Base-by-base conservation (phyloP, 2,888 invertebrate genomes). In the Ichneumoninae sp. region DNA sequence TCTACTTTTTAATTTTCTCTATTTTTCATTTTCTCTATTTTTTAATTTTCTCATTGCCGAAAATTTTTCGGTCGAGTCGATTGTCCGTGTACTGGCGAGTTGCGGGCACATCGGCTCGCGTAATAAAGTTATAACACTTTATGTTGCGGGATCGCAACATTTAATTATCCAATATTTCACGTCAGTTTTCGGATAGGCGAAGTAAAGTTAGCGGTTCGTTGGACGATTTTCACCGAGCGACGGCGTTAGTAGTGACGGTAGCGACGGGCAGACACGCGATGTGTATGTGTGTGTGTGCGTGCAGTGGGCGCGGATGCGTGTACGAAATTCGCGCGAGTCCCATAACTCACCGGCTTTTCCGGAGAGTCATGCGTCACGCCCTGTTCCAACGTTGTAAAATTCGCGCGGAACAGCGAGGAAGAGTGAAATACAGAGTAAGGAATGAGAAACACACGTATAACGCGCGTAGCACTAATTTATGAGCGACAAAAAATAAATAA, bases 311-410 rank as follows among this genome's bases (percentile, higher is more conserved):
- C 52, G 80, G 78, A 83, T 80, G 76, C 82, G 69, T 86, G 83
- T 65, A 80, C 76, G 80, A 86, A 80, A 83, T 78, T 80, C 80
- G 76, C 77, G 70, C 68, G 82, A 69, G 70, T 69, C 66, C 72
- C 78, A 84, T 82, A 80, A 79, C 84, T 86, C 87, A 88, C 80
- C 78, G 83, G 83, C 81, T 83, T 79, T 83, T 83, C 76, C 84
- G 70, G 66, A 54, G 72, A 81, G 80, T 87, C 80, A 86, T 86
- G 82, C 80, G 80, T 84, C 84, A 84, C 79, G 71, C 54, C 54
- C 79, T 57, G 65, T 83, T 72, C 44, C 71, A 65, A 52, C 69
- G 75, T 82, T 84, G 84, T 76, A 76, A 84, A 84, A 84, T 84
- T 82, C 71, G 54, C 66, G 68, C 78, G 40, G 33, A 69, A 77